A percentile compares a stretch with the other conserved stretches of the same genome.
Evolutionary conservation across 1,140 invertebrate genomes (phyloP).

Genomic region (Ridgeia piscesae): DNA sequence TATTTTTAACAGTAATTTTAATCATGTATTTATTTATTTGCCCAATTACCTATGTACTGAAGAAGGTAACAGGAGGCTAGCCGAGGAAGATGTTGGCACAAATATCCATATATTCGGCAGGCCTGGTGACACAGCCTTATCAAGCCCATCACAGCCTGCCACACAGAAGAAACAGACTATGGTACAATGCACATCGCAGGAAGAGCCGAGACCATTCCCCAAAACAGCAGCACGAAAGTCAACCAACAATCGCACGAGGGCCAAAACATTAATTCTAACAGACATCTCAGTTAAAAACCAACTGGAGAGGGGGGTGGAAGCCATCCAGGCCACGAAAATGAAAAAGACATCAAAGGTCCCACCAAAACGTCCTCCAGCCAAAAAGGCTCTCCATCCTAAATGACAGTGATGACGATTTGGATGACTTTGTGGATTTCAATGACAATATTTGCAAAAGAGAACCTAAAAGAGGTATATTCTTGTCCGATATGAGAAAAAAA

Average conservation of each 20-base stretch:
- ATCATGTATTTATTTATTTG: no score
- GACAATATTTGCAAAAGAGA: conserved; percentile 10
- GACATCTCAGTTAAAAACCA: conserved; percentile 8
- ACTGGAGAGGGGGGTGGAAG: neutral
- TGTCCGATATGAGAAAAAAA: neutral
- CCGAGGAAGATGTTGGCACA: no score
- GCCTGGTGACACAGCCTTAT: no score
- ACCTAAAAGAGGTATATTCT: neutral
- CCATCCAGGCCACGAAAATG: conserved; percentile 10
- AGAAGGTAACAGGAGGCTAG: no score
- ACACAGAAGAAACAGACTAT: conserved; percentile 9
- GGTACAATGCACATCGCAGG: neutral
- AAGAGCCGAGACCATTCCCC: neutral
- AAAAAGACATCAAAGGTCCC: conserved; percentile 9
- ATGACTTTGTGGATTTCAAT: conserved; percentile 8
- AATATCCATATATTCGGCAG: no score
- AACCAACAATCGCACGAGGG: neutral
- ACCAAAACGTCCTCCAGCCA: no score
- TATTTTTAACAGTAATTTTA: no score
- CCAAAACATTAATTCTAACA: conserved; percentile 15
- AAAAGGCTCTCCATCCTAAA: neutral
- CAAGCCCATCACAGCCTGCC: conserved; percentile 2
- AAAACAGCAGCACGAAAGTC: neutral
- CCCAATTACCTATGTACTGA: no score
- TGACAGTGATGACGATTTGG: conserved; percentile 13